A percentile compares a stretch with the other conserved stretches of the same genome.
These are phyloP conservation scores for Leucoma salicis DNA, from an alignment of 2,888 invertebrate species.

Conservation along the genomic window DNA sequence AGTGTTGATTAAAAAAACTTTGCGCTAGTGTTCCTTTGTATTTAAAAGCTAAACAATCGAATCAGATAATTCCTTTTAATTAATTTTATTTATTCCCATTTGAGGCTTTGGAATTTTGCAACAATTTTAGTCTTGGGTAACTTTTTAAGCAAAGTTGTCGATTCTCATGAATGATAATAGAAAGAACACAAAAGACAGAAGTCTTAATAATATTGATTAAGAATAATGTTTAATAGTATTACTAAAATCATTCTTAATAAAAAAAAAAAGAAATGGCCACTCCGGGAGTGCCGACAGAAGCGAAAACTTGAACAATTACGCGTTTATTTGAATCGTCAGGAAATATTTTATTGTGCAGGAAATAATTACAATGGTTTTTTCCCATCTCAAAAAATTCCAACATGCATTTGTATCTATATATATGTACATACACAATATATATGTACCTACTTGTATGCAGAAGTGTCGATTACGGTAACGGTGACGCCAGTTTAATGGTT, in stretches of 20 bases:
- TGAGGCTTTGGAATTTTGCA: constrained; percentile 9
- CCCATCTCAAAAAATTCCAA: too few species aligned
- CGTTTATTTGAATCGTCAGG: too few species aligned
- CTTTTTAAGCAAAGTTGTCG: constrained; percentile 26
- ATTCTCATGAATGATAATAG: constrained; percentile 16
- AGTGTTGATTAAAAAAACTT: background rate
- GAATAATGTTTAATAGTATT: constrained; percentile 23
- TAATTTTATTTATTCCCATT: constrained; percentile 28
- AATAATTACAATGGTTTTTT: too few species aligned
- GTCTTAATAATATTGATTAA: constrained; percentile 18
- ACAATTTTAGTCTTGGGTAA: constrained; percentile 16
- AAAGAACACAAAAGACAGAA: constrained; percentile 16
- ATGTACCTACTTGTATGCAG: too few species aligned
- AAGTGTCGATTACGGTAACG: too few species aligned
- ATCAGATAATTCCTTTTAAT: constrained; percentile 20
- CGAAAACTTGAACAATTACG: too few species aligned
- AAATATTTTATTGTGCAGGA: too few species aligned
- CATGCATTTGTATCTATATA: too few species aligned
- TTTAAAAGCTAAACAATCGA: constrained; percentile 7
- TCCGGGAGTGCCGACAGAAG: too few species aligned
- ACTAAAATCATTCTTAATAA: constrained; percentile 13
- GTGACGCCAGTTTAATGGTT: too few species aligned
- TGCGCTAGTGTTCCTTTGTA: constrained; percentile 3
- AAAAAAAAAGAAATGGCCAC: background rate
- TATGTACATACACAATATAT: too few species aligned